These are phyloP conservation scores for Heterodera carotae DNA, from an alignment of 1,140 invertebrate genomes.

Conservation along the genomic window DNA sequence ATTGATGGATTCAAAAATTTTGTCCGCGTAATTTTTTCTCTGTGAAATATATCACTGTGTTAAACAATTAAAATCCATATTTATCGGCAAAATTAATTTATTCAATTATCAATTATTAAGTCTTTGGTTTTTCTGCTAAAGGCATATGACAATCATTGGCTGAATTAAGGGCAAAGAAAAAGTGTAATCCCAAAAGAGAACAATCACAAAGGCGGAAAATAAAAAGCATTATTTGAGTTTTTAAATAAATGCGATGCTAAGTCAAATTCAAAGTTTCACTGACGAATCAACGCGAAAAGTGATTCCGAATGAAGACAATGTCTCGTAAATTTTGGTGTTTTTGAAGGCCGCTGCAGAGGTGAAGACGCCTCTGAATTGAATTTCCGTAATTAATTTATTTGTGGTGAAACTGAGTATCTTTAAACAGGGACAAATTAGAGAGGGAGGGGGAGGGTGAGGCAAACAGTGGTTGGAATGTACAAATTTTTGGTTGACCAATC, in stretches of 20 bases:
- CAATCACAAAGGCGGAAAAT: not conserved
- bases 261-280: not conserved
- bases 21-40: conserved; percentile 1
- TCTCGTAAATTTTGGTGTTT: conserved; percentile 61
- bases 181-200: not conserved
- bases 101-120: no score
- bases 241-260: not conserved
- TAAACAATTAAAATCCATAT: no score
- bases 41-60: not conserved
- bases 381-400: not conserved
- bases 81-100: no score
- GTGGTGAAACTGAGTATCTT: not conserved
- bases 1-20: conserved; percentile 13
- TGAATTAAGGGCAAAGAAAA: no score
- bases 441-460: not conserved
- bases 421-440: not conserved
- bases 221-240: not conserved
- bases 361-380: conserved; percentile 58
- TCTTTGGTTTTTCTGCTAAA: no score
- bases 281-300: conserved; percentile 55
- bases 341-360: conserved; percentile 62
- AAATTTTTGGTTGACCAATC: no score
- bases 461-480: not conserved
- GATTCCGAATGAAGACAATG: conserved; percentile 59
- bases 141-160: no score